Base-by-base conservation (phyloP, 1,140 invertebrate genomes). In the Luehdorfia chinensis region DNA sequence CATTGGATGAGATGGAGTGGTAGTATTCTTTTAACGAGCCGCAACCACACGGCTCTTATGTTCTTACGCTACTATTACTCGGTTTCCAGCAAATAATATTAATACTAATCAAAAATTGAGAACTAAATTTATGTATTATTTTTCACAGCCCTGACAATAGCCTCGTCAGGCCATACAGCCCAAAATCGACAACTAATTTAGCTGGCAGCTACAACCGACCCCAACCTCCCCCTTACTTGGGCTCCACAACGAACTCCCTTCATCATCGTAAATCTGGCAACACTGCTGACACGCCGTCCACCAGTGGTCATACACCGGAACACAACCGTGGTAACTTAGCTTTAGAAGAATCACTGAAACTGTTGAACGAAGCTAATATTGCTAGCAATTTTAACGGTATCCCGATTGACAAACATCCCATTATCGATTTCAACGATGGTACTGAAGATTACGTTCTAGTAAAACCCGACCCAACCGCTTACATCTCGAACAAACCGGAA, bases 281-380 rank as follows among this genome's bases (percentile, higher is more conserved):
- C 27, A 71, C 68, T 21, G 19, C 6, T 8, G 41, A 68, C 3
- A 37, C 34, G n/a, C 68, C 69, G 0, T 58, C 70, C 0, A 67
- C 65, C 1, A 59, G 62, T 41, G 56, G 69, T 2, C 68, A 69
- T 45, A 77, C 74, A 0, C 74, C 83, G 0, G 78, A 84, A 47
- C 71, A 74, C 19, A 63, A 63, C 21, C 55, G 72, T 3, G 48
- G 52, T 1, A 72, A 75, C 34, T 44, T 79, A 19, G 75, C 70
- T 2, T 50, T 88, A 4, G 84, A 88, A 57, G 84, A 88, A 56
- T 86, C 84, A 0, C 30, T 88, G 0, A 77, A 87, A 67, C 66
- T 88, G 0, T 43, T 88, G 9, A 88, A 87, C 57, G 84, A 87
- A 36, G 87, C 87, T 0, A 87, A 87, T 31, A 87, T 88, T 0